A percentile compares a stretch with the other conserved stretches of the same genome.
phyloP scores from a whole-genome alignment of 2,113 vertebrate genomes.

The Malurus cyaneus region DNA sequence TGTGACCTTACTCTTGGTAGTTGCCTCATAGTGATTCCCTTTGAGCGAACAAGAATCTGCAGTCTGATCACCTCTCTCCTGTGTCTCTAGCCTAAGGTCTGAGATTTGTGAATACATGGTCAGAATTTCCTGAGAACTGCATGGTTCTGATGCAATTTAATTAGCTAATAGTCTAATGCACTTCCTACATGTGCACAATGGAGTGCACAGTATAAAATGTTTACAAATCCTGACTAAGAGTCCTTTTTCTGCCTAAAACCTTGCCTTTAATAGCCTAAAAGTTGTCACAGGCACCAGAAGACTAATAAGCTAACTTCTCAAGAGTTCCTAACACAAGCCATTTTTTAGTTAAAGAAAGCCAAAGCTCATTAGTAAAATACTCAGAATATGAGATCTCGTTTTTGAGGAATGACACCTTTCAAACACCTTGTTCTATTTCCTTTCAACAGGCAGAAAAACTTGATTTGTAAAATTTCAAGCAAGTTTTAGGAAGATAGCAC shows the following conservation, averaged over 20 bases:
- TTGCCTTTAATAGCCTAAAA: neutral
- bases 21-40: rapidly evolving
- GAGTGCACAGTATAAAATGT: neutral
- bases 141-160: neutral
- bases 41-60: neutral
- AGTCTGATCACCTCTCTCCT: neutral
- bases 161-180: neutral
- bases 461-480: neutral
- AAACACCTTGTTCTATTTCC: neutral
- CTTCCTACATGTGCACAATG: neutral
- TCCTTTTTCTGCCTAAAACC: neutral
- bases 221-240: neutral
- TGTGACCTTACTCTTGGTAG: neutral
- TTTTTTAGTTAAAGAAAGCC: neutral
- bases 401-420: neutral
- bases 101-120: neutral
- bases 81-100: neutral
- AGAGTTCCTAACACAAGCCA: neutral
- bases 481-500: neutral
- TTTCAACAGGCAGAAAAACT: neutral
- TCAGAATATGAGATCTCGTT: neutral
- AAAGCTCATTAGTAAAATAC: neutral
- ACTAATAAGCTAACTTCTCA: neutral
- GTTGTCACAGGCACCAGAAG: neutral
- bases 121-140: neutral